A percentile compares a stretch with the other conserved stretches of the same genome.
These are phyloP conservation scores for Climacteris rufus DNA, from an alignment of 2,113 vertebrate genomes.

Conservation along the genomic window DNA sequence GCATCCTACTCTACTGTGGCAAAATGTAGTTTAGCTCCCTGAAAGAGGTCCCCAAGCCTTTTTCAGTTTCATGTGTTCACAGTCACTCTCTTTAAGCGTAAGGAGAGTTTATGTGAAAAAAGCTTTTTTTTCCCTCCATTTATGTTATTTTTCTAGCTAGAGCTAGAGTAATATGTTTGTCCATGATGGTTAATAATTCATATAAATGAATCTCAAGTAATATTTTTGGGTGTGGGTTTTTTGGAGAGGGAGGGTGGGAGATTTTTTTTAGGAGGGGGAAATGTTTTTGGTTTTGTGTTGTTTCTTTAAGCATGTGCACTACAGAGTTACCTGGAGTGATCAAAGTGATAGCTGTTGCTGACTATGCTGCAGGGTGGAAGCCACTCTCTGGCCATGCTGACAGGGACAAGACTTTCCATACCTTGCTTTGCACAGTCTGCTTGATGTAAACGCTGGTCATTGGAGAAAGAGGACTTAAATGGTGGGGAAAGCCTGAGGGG, in stretches of 20 bases:
- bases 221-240: conserved; percentile 6
- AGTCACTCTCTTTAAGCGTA: background rate
- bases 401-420: background rate
- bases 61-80: background rate
- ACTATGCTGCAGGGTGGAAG: background rate
- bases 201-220: conserved; percentile 50
- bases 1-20: background rate
- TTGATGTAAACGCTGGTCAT: background rate
- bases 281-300: background rate
- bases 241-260: background rate
- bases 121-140: background rate
- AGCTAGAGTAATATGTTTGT: conserved; percentile 45
- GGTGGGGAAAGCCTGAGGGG: background rate
- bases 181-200: conserved; percentile 32
- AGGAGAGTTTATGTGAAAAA: conserved; percentile 4
- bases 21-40: conserved; percentile 17
- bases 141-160: conserved; percentile 45
- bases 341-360: background rate
- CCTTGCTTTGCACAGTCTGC: conserved; percentile 11
- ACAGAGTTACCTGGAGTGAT: conserved; percentile 17
- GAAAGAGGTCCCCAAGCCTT: background rate
- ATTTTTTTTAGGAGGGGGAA: background rate
- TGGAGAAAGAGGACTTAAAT: background rate
- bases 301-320: conserved; percentile 57
- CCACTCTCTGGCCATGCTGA: background rate